Evolutionary conservation across 2,113 vertebrate species (phyloP).

Genomic region (Engraulis encrasicolus): DNA sequence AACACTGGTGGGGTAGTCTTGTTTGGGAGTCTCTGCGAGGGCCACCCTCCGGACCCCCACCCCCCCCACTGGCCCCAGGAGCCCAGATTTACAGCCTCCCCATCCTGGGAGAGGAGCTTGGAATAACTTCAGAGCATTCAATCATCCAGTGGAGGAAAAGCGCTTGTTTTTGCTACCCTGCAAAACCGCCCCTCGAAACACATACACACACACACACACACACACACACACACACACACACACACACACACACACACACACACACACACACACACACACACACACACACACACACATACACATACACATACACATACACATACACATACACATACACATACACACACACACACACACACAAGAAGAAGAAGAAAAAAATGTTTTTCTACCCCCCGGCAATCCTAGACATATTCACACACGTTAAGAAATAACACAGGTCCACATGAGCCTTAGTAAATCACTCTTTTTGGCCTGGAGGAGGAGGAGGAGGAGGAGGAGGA

Average conservation of each 20-base stretch:
- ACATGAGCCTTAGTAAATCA: background rate
- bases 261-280: background rate
- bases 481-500: too few relatives aligned
- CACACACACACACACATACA: background rate
- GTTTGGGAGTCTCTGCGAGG: background rate
- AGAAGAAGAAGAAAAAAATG: too few relatives aligned
- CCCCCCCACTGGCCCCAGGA: too few relatives aligned
- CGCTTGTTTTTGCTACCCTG: background rate
- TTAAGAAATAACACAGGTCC: background rate
- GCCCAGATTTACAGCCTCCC: background rate
- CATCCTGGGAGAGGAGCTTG: conserved; percentile 1
- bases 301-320: background rate
- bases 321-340: background rate
- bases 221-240: background rate
- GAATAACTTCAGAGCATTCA: conserved; percentile 9
- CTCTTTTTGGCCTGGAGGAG: background rate
- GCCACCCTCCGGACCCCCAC: background rate
- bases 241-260: too few relatives aligned
- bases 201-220: conserved; percentile 3
- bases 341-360: conserved; percentile 11
- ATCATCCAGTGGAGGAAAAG: conserved; percentile 7
- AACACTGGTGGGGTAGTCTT: too few relatives aligned
- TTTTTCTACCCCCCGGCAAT: background rate
- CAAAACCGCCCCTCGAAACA: background rate
- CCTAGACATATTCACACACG: background rate